A percentile compares a stretch with the other conserved stretches of the same genome.
These are phyloP conservation scores for Cyrtodaria siliqua DNA, from an alignment of 2,888 invertebrate species.

Conservation along the genomic window DNA sequence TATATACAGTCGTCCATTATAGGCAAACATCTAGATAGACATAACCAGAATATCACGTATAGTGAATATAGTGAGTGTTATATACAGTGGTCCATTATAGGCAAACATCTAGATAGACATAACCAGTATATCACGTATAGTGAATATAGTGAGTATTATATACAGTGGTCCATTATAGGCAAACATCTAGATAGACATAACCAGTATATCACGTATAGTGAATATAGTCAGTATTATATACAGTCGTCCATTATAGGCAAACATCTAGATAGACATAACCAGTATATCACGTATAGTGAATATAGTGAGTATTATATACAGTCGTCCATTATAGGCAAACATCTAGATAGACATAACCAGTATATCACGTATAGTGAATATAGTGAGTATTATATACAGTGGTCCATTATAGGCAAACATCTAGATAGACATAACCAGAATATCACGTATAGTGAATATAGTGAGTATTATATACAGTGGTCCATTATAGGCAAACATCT, in stretches of 20 bases:
- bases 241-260: conserved; percentile 65
- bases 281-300: conserved; percentile 66
- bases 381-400: conserved; percentile 61
- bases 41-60: no score
- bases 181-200: conserved; percentile 59
- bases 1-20: no score
- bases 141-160: conserved; percentile 67
- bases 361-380: conserved; percentile 67
- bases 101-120: conserved; percentile 68
- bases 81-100: conserved; percentile 73
- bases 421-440: conserved; percentile 56
- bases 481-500: no score
- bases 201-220: conserved; percentile 63
- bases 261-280: conserved; percentile 66
- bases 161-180: conserved; percentile 21
- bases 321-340: no score
- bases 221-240: conserved; percentile 66
- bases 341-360: conserved; percentile 67
- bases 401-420: conserved; percentile 22
- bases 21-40: no score
- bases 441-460: no score
- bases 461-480: no score
- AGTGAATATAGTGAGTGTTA: no score
- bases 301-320: conserved; percentile 73
- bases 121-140: conserved; percentile 66